These are phyloP conservation scores for Micromesistius poutassou DNA, from an alignment of 2,797 vertebrate genomes.

Conservation along the genomic window DNA sequence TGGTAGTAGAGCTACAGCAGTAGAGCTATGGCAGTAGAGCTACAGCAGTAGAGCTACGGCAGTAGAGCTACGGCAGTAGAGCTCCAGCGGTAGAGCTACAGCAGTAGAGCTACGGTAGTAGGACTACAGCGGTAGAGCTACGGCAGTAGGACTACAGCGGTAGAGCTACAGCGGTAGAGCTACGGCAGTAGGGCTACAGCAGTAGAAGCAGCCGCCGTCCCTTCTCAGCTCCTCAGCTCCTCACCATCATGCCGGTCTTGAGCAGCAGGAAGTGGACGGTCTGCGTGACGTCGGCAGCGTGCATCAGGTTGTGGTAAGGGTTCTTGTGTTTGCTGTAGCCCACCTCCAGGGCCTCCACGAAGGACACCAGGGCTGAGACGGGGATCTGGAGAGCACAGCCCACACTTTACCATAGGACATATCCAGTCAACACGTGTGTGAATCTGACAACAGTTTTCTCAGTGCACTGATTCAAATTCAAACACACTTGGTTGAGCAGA, in stretches of 20 bases:
- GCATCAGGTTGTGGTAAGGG: constrained; percentile 93
- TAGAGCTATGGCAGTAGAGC: too few relatives aligned
- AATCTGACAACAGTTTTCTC: neutral
- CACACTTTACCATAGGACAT: too few relatives aligned
- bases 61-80: too few relatives aligned
- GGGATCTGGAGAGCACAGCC: constrained; percentile 76
- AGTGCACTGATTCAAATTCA: neutral
- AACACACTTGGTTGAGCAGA: neutral
- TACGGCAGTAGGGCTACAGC: too few relatives aligned
- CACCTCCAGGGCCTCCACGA: constrained; percentile 88
- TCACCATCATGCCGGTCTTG: constrained; percentile 86
- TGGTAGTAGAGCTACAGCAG: too few relatives aligned
- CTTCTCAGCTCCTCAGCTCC: constrained; percentile 37
- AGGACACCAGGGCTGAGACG: constrained; percentile 87
- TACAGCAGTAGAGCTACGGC: too few relatives aligned
- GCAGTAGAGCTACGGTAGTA: too few relatives aligned
- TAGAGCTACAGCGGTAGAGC: too few relatives aligned
- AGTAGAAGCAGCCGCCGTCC: too few relatives aligned
- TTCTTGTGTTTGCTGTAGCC: constrained; percentile 96
- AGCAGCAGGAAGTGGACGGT: constrained; percentile 91
- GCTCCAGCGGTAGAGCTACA: too few relatives aligned
- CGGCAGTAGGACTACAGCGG: too few relatives aligned
- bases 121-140: too few relatives aligned
- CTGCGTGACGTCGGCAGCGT: constrained; percentile 93
- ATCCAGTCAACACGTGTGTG: neutral